Evolutionary conservation across 2,888 invertebrate genomes (phyloP), one percentile per base, ranked within the genome.

Genomic region (Papilio demoleus): DNA sequence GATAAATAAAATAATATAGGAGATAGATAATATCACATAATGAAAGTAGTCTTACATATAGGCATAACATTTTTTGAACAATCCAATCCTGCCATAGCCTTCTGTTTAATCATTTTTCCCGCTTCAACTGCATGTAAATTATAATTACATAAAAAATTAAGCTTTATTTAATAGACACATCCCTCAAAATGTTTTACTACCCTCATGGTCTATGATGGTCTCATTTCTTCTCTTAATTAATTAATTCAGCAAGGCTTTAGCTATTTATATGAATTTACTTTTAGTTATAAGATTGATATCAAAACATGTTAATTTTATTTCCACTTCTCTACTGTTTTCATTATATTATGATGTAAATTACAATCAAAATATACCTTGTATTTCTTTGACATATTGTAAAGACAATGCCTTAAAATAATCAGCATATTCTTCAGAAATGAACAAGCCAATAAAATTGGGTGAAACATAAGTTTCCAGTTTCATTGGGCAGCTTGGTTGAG

Each of bases 391-490:
- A 92, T 96, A 97, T 80, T 96, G 95, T 76, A 95, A 93, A 2
- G 97, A 96, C 74, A 97, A 93, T 74, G 95, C 94, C 82, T 96
- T 96, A 68, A 98, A 90, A 83, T 96, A 95, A 74, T 96, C 96
- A 0, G 97, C 96, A 88, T 96, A 96, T 72, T 96, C 94, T 75
- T 97, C 96, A 14, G 95, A 95, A 2, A 98, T 95, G 88, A 98
- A 98, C 61, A 97, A 94, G 0, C 98, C 98, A 95, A 98, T 97
- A 83, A 97, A 98, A 86, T 97, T 97, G 19, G 95, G 95, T 34
- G 97, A 97, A 61, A 96, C 94, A 79, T 97, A 97, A 0, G 96
- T 95, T 84, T 98, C 97, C 62, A 98, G 87, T 77, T 95, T 95
- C 5, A 96, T 87, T 0, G 95, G 94, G 70, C 94, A 94, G 75